Percentiles rank a stretch among this genome's conserved stretches.
Evolutionary conservation across 2,113 vertebrate species (phyloP).

Genomic region (Coptodon bakossiorum): DNA sequence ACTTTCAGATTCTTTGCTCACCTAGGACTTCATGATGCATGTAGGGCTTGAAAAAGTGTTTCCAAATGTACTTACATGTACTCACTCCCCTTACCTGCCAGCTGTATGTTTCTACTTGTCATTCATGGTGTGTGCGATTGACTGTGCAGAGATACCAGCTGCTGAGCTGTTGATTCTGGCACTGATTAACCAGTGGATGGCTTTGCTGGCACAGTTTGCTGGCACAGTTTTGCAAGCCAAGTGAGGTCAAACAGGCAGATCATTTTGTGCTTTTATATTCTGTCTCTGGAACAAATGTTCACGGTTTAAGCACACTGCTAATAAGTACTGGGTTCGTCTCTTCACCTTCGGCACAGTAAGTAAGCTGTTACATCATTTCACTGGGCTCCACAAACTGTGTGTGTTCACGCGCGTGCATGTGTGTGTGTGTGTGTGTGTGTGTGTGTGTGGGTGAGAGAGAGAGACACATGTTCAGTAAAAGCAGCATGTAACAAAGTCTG

Average conservation of each 20-base stretch:
- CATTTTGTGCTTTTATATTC: neutral
- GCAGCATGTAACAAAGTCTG: neutral
- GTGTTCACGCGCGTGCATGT: neutral
- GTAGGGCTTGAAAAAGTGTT: neutral
- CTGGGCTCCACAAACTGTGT: neutral
- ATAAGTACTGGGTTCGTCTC: neutral
- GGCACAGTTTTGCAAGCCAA: neutral
- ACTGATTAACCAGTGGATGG: conserved; percentile 36
- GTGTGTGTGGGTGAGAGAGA: neutral
- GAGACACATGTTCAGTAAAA: neutral
- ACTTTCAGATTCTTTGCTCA: neutral
- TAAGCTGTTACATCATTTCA: neutral
- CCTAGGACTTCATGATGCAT: neutral
- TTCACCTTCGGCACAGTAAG: neutral
- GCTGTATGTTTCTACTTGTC: neutral
- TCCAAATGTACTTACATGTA: neutral
- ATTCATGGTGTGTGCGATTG: neutral
- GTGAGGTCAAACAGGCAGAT: neutral
- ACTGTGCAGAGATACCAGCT: neutral
- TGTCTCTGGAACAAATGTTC: neutral
- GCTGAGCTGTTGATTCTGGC: neutral
- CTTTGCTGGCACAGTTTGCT: neutral
- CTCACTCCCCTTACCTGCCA: neutral
- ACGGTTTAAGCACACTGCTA: neutral
- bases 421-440: no score